These are phyloP conservation scores for Euzophera pinguis DNA, from an alignment of 2,888 invertebrate species.

Conservation along the genomic window DNA sequence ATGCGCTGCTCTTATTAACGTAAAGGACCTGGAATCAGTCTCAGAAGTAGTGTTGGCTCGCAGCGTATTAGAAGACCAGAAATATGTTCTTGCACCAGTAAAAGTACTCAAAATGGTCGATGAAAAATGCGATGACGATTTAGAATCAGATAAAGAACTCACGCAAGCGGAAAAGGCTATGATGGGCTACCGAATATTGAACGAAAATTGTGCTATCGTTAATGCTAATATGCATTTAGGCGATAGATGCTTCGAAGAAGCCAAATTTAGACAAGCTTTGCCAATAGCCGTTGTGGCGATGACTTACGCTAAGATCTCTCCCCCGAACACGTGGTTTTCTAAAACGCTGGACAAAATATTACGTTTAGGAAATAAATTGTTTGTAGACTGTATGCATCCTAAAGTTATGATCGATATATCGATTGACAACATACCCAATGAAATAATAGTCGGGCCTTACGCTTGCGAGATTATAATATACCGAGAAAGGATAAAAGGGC, in stretches of 20 bases:
- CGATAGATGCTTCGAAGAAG: conserved; percentile 79
- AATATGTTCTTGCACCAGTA: conserved; percentile 68
- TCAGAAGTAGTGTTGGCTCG: conserved; percentile 72
- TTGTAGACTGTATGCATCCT: conserved; percentile 71
- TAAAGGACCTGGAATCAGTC: conserved; percentile 72
- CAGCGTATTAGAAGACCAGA: conserved; percentile 68
- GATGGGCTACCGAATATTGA: conserved; percentile 77
- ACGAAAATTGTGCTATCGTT: conserved; percentile 78
- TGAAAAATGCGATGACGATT: conserved; percentile 62
- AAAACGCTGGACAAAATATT: conserved; percentile 80
- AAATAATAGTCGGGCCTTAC: conserved; percentile 78
- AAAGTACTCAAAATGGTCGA: conserved; percentile 68
- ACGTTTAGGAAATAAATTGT: conserved; percentile 80
- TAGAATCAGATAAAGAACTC: conserved; percentile 70
- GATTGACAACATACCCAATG: conserved; percentile 78
- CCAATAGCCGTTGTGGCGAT: conserved; percentile 80
- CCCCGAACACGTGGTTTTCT: conserved; percentile 80
- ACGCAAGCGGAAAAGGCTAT: conserved; percentile 70
- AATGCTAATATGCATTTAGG: conserved; percentile 80
- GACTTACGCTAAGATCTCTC: conserved; percentile 83
- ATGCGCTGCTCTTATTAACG: conserved; percentile 77
- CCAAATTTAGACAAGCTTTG: conserved; percentile 80
- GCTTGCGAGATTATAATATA: conserved; percentile 79
- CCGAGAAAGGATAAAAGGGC: conserved; percentile 70
- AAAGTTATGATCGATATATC: conserved; percentile 67